These are phyloP conservation scores for Conops quadrifasciatus DNA, from an alignment of 2,888 invertebrate species.

Conservation along the genomic window DNA sequence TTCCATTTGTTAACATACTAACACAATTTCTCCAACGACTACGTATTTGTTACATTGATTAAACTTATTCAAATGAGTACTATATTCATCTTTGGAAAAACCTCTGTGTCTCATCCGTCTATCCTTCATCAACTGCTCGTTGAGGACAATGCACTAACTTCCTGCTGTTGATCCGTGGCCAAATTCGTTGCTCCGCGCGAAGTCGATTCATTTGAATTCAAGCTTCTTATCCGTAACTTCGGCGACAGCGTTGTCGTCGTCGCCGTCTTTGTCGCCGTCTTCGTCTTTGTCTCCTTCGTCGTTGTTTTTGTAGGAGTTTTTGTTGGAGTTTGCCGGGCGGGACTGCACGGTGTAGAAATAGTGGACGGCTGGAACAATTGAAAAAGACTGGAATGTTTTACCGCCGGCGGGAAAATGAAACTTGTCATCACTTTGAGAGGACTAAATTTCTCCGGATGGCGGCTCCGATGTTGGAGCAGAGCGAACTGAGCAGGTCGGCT, in stretches of 20 bases:
- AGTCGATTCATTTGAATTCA: not conserved
- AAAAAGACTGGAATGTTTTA: constrained; percentile 63
- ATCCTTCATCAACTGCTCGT: constrained; percentile 10
- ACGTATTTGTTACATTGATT: too few species aligned
- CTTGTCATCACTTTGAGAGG: constrained; percentile 66
- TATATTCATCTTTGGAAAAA: not conserved
- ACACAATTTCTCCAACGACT: too few species aligned
- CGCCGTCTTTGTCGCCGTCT: constrained; percentile 7
- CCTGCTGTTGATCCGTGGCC: not conserved
- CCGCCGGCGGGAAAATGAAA: constrained; percentile 61
- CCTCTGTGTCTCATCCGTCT: not conserved
- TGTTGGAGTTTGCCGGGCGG: not conserved
- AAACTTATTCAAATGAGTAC: constrained; percentile 18
- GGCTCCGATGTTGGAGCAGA: constrained; percentile 30
- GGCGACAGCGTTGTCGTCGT: not conserved
- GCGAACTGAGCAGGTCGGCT: constrained; percentile 8
- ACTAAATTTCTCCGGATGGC: constrained; percentile 62
- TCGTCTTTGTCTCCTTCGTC: not conserved
- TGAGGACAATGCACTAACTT: not conserved
- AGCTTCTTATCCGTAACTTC: not conserved
- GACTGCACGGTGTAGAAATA: not conserved
- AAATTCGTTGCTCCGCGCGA: not conserved
- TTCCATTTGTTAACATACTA: too few species aligned
- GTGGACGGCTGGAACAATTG: constrained; percentile 57
- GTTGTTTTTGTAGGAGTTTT: constrained; percentile 1